These are phyloP conservation scores for Palythoa grandiflora DNA, from an alignment of 92 coral and sea anemone genomes.

Conservation along the genomic window DNA sequence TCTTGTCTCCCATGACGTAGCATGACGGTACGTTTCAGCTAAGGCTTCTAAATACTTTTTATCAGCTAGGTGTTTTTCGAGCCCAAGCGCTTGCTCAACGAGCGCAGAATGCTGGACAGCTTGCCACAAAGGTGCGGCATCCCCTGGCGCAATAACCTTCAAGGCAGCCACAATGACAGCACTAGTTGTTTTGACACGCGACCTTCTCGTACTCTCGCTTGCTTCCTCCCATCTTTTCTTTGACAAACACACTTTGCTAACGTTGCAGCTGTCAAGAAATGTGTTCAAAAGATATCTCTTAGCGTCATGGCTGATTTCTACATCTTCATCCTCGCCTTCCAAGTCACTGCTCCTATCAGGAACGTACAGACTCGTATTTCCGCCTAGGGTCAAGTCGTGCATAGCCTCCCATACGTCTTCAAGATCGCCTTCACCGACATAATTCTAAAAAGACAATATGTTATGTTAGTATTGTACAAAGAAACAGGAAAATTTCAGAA, in stretches of 20 bases:
- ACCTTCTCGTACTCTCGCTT: conserved; percentile 5
- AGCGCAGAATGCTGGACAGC: conserved; percentile 46
- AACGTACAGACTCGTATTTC: conserved; percentile 19
- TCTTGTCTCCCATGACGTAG: conserved; percentile 54
- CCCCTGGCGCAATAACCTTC: conserved; percentile 41
- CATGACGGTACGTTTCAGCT: conserved; percentile 45
- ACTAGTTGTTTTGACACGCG: conserved; percentile 14
- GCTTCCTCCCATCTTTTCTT: conserved; percentile 20
- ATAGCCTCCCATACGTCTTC: conserved; percentile 15
- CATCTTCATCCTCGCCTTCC: conserved; percentile 39
- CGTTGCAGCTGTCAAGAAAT: conserved; percentile 39
- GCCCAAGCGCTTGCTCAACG: conserved; percentile 50
- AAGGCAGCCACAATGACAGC: conserved; percentile 28
- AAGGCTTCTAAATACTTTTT: conserved; percentile 42
- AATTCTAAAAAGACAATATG: conserved; percentile 14
- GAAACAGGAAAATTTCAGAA: conserved; percentile 1
- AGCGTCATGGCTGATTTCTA: conserved; percentile 45
- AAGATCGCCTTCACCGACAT: conserved; percentile 14
- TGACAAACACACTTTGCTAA: conserved; percentile 22
- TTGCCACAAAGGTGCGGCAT: conserved; percentile 52
- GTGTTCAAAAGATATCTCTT: conserved; percentile 47
- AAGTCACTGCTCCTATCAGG: conserved; percentile 17
- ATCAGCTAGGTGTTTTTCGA: conserved; percentile 29
- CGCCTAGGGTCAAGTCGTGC: not conserved
- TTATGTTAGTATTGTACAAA: not conserved